These are phyloP conservation scores for Serinus canaria DNA, from an alignment of 2,113 vertebrate genomes.

Conservation along the genomic window DNA sequence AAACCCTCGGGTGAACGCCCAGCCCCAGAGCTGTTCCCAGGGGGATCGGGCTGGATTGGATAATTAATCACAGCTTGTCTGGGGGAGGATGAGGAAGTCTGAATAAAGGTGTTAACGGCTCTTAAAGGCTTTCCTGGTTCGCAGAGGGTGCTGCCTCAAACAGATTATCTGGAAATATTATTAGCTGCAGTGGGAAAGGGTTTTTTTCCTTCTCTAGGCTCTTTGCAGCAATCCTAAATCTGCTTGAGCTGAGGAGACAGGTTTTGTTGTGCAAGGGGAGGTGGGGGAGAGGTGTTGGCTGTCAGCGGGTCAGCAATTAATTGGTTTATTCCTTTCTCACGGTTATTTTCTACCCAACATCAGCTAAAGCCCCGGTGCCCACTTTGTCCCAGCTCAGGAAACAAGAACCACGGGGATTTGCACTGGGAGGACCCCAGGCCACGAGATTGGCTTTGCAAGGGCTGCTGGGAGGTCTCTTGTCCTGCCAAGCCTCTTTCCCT, in stretches of 20 bases:
- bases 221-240: constrained; percentile 47
- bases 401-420: neutral
- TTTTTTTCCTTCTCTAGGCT: neutral
- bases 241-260: constrained; percentile 12
- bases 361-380: neutral
- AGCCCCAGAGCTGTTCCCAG: neutral
- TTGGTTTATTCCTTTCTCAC: constrained; percentile 67
- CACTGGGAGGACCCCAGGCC: neutral
- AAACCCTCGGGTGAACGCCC: neutral
- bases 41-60: constrained; percentile 52
- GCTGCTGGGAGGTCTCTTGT: neutral
- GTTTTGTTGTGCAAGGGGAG: constrained; percentile 9
- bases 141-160: constrained; percentile 39
- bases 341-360: constrained; percentile 47
- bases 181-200: constrained; percentile 49
- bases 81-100: constrained; percentile 58
- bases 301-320: constrained; percentile 58
- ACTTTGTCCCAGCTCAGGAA: constrained; percentile 22
- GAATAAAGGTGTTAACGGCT: constrained; percentile 66
- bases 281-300: neutral
- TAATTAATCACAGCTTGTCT: constrained; percentile 68
- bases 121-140: constrained; percentile 63
- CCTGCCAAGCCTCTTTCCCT: constrained; percentile 17
- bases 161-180: constrained; percentile 67
- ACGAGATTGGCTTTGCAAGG: neutral